Percentiles rank a stretch among this genome's conserved stretches.
Evolutionary conservation across 1,140 invertebrate genomes (phyloP).

Genomic region (Trichonephila inaurata): DNA sequence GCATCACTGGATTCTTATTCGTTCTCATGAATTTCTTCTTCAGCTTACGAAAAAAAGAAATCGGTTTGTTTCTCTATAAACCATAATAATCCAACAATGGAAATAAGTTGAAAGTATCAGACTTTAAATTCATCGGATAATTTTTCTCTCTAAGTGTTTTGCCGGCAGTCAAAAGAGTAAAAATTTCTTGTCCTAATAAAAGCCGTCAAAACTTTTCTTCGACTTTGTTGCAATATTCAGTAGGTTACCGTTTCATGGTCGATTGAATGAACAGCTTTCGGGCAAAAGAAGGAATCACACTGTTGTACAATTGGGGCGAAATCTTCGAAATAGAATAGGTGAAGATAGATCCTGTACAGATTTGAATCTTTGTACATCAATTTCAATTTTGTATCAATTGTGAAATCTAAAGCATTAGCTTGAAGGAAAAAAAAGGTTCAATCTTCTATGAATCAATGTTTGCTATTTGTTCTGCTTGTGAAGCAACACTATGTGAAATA

Average conservation of each 20-base stretch:
- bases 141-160: not conserved
- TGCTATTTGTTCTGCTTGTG: not conserved
- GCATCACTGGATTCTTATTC: not conserved
- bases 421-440: not conserved
- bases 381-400: not conserved
- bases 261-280: not conserved
- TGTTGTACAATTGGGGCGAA: not conserved
- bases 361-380: not conserved
- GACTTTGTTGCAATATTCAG: not conserved
- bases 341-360: not conserved
- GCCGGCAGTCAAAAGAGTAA: not conserved
- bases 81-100: not conserved
- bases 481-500: no score
- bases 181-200: not conserved
- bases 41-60: not conserved
- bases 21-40: not conserved
- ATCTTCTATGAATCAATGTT: not conserved
- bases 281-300: not conserved
- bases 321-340: not conserved
- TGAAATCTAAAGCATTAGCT: not conserved
- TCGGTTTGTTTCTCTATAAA: not conserved
- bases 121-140: not conserved
- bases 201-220: not conserved
- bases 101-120: not conserved
- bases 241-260: slow-evolving; percentile 22